A percentile compares a stretch with the other conserved stretches of the same genome.
phyloP scores from a whole-genome alignment of 2,888 invertebrate genomes.

The Meganola albula region DNA sequence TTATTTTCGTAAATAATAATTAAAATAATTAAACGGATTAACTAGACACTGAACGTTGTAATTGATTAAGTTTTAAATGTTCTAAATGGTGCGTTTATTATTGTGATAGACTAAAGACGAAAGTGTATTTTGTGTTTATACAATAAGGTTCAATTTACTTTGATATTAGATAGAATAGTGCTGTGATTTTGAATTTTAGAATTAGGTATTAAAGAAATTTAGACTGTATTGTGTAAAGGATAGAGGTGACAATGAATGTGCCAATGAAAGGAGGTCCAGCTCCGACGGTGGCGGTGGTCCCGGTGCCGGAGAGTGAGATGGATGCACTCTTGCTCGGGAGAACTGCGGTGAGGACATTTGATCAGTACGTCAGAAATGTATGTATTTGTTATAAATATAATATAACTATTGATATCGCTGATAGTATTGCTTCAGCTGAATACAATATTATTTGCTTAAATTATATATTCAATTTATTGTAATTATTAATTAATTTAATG shows the following conservation, averaged over 20 bases:
- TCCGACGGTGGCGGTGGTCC: constrained; percentile 79
- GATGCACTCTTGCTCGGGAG: constrained; percentile 86
- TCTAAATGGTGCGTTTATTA: constrained; percentile 31
- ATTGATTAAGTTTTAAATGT: constrained; percentile 24
- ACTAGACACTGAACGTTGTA: constrained; percentile 10
- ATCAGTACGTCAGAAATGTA: constrained; percentile 77
- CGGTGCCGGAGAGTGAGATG: constrained; percentile 86
- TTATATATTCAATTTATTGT: too few species aligned
- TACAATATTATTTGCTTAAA: too few species aligned
- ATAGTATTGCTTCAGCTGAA: too few species aligned
- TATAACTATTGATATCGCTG: too few species aligned
- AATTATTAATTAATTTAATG: too few species aligned
- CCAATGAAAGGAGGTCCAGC: constrained; percentile 60
- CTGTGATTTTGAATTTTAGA: constrained; percentile 3
- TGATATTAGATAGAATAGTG: neutral
- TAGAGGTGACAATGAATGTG: constrained; percentile 47
- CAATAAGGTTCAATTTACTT: constrained; percentile 8
- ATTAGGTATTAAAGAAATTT: constrained; percentile 7
- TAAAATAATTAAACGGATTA: too few species aligned
- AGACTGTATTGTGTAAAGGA: constrained; percentile 4
- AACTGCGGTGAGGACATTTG: constrained; percentile 85
- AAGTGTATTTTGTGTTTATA: constrained; percentile 13
- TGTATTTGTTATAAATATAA: constrained; percentile 48
- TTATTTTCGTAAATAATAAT: too few species aligned
- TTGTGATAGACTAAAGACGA: constrained; percentile 26